A percentile compares a stretch with the other conserved stretches of the same genome.
Evolutionary conservation across 2,888 invertebrate species (phyloP).

Genomic region (Clitarchus hookeri): DNA sequence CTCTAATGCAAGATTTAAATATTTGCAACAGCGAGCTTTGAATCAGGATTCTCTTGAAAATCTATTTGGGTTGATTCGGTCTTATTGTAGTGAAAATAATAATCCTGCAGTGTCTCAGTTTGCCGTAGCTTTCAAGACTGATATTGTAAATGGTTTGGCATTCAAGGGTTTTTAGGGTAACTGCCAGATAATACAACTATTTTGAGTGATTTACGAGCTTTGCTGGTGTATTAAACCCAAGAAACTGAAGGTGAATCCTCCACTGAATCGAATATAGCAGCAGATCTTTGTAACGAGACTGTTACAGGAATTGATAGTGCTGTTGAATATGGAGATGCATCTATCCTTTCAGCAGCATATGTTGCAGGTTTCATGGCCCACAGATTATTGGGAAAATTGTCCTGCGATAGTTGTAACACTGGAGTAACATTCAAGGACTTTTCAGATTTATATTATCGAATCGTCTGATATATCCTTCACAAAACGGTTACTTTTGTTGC

Average conservation of each 20-base stretch:
- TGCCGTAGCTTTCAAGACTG: background rate
- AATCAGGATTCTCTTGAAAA: background rate
- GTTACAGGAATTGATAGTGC: background rate
- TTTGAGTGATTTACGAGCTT: background rate
- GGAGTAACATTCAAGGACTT: background rate
- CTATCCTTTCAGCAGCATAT: background rate
- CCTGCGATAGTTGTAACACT: background rate
- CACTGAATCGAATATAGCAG: background rate
- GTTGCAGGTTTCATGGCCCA: background rate
- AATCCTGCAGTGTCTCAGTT: background rate
- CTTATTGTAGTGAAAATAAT: background rate
- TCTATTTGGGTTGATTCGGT: background rate
- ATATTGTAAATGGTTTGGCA: background rate
- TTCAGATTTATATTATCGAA: background rate
- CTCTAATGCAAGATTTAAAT: background rate
- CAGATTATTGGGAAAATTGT: background rate
- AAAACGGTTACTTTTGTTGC: background rate
- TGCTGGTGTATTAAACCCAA: background rate
- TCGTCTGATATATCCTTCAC: slow-evolving; percentile 1
- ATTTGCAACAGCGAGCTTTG: slow-evolving; percentile 8
- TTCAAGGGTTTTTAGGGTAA: background rate
- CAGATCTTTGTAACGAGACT: background rate
- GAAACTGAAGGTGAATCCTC: background rate
- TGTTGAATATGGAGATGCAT: background rate
- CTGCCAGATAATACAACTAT: background rate